Conservation (phyloP, 1,140 invertebrate genomes). For the Vanessa atalanta region DNA sequence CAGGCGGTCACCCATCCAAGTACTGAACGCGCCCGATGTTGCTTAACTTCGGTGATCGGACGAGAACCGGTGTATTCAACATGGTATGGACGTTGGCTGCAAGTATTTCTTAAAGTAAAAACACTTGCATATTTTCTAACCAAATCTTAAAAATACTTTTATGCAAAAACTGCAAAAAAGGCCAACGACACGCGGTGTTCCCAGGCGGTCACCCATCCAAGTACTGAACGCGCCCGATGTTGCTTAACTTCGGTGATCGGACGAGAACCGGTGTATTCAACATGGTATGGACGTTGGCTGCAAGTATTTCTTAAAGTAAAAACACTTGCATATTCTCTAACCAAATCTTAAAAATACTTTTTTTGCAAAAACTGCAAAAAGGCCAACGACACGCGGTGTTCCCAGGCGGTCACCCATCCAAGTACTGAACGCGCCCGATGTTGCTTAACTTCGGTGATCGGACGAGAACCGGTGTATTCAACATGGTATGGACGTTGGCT, state of each 20-base stretch:
- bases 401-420: slow-evolving; percentile 33
- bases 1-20: slow-evolving; percentile 49
- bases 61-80: slow-evolving; percentile 52
- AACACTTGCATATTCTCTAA: too few relatives aligned
- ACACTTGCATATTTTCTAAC: too few relatives aligned
- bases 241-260: slow-evolving; percentile 52
- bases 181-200: slow-evolving; percentile 46
- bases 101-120: too few relatives aligned
- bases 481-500: too few relatives aligned
- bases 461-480: slow-evolving; percentile 52
- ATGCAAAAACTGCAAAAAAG: too few relatives aligned
- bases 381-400: slow-evolving; percentile 27
- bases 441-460: slow-evolving; percentile 40
- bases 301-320: too few relatives aligned
- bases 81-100: slow-evolving; percentile 40
- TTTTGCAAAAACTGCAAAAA: neutral
- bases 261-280: slow-evolving; percentile 53
- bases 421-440: neutral
- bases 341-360: too few relatives aligned
- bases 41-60: slow-evolving; percentile 52
- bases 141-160: too few relatives aligned
- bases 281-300: slow-evolving; percentile 40
- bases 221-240: slow-evolving; percentile 48
- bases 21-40: slow-evolving; percentile 48
- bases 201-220: slow-evolving; percentile 49